Base-by-base conservation (phyloP, 1,140 invertebrate species). In the Sycobia sp. region DNA sequence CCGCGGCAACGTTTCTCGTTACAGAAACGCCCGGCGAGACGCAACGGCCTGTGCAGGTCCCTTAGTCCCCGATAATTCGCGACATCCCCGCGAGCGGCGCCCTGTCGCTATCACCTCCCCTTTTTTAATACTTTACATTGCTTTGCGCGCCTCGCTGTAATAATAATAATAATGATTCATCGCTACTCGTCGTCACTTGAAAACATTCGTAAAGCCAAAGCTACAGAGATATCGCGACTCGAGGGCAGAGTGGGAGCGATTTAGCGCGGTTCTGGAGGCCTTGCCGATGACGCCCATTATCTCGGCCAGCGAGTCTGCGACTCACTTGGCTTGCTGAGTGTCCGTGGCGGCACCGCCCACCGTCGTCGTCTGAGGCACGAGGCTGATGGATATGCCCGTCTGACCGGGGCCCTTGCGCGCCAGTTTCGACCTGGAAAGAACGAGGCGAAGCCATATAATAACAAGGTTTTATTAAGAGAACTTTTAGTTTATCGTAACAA, bases 301-400 rank as follows among this genome's bases (percentile, higher is more conserved):
- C 66, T 80, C 77, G 62, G 67, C 70, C 68, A 79, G 66, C 58
- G 75, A 72, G 55, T 79, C 76, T 62, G 68, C 73, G 65, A 80
- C 78, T 82, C 79, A 82, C 79, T 82, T 82, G 44, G 76, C 71
- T 71, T 79, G 79, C 13, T 78, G 76, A 49, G 70, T 69, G 49
- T 80, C 73, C 41, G 69, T 27, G 14, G 27, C 4, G 0, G 9
- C 39, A 20, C n/a, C 36, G 0, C 22, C n/a, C 5, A 39, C 32
- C 3, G 23, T 27, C 7, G 11, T 2, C 27, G 44, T 16, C 32
- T 71, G 60, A 32, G 76, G 72, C 20, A 69, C 62, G 13, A 75
- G 25, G 58, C 69, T 73, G 13, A 75, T 71, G 7, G 71, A 69
- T 38, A 69, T 64, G 18, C 63, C 66, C 20, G 67, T 73, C 36